phyloP scores from a whole-genome alignment of 2,113 vertebrate species.

The Tor tambroides region DNA sequence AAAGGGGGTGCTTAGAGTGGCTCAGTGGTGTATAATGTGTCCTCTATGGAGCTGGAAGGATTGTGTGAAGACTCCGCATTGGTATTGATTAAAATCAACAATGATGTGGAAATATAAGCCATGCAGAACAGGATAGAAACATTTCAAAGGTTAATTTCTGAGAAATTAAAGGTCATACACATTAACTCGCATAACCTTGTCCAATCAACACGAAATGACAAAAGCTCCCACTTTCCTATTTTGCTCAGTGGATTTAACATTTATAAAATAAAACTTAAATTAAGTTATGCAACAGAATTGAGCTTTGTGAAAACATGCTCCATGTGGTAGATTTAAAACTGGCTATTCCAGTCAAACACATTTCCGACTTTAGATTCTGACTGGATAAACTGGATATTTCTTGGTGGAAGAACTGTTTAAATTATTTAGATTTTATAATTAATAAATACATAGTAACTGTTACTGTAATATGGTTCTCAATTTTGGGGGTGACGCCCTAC shows the following conservation, averaged over 20 bases:
- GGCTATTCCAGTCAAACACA: not conserved
- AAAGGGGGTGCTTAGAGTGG: constrained; percentile 55
- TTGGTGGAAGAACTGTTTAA: not conserved
- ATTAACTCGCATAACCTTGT: not conserved
- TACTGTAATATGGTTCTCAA: not conserved
- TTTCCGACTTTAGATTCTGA: not conserved
- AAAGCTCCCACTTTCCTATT: not conserved
- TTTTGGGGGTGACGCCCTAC: too few relatives aligned
- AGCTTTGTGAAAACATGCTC: not conserved
- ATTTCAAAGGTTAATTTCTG: not conserved
- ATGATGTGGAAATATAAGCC: not conserved
- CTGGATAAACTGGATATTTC: not conserved
- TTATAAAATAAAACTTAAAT: not conserved
- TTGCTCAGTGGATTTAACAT: not conserved
- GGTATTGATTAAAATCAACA: constrained; percentile 2
- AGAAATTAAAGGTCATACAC: not conserved
- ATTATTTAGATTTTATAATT: not conserved
- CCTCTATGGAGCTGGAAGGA: constrained; percentile 48
- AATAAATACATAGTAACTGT: not conserved
- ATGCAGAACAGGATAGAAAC: not conserved
- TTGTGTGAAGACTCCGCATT: constrained; percentile 28
- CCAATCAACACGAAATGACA: not conserved
- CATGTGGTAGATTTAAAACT: not conserved
- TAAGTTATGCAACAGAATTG: not conserved
- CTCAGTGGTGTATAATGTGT: constrained; percentile 61